These are phyloP conservation scores for Sinopyrophorus schimmeli DNA, from an alignment of 2,888 invertebrate species.

Conservation along the genomic window DNA sequence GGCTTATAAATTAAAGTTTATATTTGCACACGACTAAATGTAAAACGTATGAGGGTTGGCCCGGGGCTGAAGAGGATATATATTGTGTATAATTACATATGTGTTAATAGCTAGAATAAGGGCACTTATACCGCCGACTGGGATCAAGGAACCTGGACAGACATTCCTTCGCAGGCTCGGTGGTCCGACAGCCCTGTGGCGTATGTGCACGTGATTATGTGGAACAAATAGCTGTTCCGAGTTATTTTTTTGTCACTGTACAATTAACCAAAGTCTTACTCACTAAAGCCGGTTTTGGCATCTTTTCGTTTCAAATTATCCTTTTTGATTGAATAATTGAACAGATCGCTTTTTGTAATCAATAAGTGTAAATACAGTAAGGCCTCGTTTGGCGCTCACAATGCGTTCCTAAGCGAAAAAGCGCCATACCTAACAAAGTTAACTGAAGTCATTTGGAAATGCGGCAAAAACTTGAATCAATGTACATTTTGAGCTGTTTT, in stretches of 20 bases:
- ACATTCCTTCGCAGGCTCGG: conserved; percentile 46
- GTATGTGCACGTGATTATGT: conserved; percentile 49
- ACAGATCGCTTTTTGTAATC: too few species aligned
- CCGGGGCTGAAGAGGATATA: conserved; percentile 39
- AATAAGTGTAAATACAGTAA: too few species aligned
- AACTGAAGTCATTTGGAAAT: too few species aligned
- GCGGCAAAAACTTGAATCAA: too few species aligned
- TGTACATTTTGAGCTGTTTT: too few species aligned
- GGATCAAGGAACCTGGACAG: conserved; percentile 49
- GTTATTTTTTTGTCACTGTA: conserved; percentile 38
- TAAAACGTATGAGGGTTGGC: conserved; percentile 38
- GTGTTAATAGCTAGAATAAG: conserved; percentile 49
- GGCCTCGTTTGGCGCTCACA: too few species aligned
- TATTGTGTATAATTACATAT: conserved; percentile 49
- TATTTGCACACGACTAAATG: conserved; percentile 44
- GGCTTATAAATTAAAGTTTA: conserved; percentile 43
- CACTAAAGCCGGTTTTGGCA: conserved; percentile 16
- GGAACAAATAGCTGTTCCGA: conserved; percentile 41
- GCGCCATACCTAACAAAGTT: too few species aligned
- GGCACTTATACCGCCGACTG: conserved; percentile 42
- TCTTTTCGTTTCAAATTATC: too few species aligned
- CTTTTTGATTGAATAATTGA: too few species aligned
- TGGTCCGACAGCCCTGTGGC: conserved; percentile 45
- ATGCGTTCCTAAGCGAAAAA: too few species aligned
- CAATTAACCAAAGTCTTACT: conserved; percentile 37